Conservation (phyloP, 2,797 vertebrate genomes). For the Hyperoplus lanceolatus region DNA sequence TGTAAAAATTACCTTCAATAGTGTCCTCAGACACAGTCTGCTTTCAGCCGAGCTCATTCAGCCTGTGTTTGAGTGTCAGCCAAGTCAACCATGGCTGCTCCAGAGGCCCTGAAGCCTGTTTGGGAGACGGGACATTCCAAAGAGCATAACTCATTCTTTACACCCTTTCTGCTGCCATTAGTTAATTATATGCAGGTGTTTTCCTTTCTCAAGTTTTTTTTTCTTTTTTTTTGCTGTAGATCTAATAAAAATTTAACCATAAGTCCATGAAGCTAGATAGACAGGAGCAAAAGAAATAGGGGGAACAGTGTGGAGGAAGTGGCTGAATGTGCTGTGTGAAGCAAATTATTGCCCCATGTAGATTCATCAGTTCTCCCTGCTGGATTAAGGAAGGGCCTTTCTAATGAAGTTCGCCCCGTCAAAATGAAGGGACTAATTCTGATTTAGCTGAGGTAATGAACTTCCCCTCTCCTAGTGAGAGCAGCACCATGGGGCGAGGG, state of each 20-base stretch:
- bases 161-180: constrained; percentile 81
- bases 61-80: constrained; percentile 76
- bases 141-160: constrained; percentile 81
- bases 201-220: constrained; percentile 75
- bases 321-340: constrained; percentile 95
- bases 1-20: constrained; percentile 56
- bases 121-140: constrained; percentile 82
- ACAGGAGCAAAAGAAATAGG: constrained; percentile 55
- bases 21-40: constrained; percentile 59
- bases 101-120: constrained; percentile 78
- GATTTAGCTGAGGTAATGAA: constrained; percentile 99
- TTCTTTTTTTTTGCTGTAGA: constrained; percentile 67
- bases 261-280: constrained; percentile 83
- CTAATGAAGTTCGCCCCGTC: constrained; percentile 99
- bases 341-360: constrained; percentile 97
- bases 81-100: constrained; percentile 75
- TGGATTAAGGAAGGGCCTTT: constrained; percentile 98
- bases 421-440: constrained; percentile 99
- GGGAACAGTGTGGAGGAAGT: constrained; percentile 83
- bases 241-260: constrained; percentile 90
- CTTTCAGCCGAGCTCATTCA: constrained; percentile 54
- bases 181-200: constrained; percentile 88
- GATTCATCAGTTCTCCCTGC: constrained; percentile 99
- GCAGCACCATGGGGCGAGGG: constrained; percentile 95
- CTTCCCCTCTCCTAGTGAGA: constrained; percentile 99